These are phyloP conservation scores for Scrobipalpa atriplicella DNA, from an alignment of 2,888 invertebrate genomes.

Conservation along the genomic window DNA sequence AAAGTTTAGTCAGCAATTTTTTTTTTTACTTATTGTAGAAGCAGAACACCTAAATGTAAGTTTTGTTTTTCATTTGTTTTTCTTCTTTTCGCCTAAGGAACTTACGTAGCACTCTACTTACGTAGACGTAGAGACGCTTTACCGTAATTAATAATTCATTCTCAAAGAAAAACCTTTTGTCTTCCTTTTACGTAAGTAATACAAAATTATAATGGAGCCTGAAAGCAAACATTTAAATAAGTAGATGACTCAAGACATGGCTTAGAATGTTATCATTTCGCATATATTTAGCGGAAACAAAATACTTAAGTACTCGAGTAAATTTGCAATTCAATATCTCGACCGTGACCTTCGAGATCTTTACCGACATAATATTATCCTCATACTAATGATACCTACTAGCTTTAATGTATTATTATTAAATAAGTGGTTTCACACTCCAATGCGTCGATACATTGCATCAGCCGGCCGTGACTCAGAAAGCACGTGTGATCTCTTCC, in stretches of 20 bases:
- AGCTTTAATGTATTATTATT: not conserved
- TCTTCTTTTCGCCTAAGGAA: no score
- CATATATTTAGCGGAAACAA: conserved; percentile 11
- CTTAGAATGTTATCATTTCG: conserved; percentile 4
- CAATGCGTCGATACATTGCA: not conserved
- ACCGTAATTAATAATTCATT: not conserved
- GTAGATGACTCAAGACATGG: not conserved
- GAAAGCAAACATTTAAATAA: not conserved
- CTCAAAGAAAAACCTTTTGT: not conserved
- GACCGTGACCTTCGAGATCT: conserved; percentile 5
- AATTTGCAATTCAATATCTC: conserved; percentile 10
- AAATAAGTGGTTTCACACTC: not conserved
- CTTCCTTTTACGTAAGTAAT: not conserved
- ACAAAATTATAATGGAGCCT: not conserved
- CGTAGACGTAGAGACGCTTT: not conserved
- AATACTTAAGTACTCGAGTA: not conserved
- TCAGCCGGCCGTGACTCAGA: conserved; percentile 19
- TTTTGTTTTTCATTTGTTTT: no score
- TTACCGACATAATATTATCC: not conserved
- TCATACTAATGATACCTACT: not conserved
- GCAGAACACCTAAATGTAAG: no score
- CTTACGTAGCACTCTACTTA: not conserved
- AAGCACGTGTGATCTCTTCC: conserved; percentile 14
- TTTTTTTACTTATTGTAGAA: no score
- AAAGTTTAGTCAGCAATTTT: no score